Evolutionary conservation across 2,888 invertebrate genomes (phyloP), one percentile per base, ranked within the genome.

Genomic region (Coremacera marginata): DNA sequence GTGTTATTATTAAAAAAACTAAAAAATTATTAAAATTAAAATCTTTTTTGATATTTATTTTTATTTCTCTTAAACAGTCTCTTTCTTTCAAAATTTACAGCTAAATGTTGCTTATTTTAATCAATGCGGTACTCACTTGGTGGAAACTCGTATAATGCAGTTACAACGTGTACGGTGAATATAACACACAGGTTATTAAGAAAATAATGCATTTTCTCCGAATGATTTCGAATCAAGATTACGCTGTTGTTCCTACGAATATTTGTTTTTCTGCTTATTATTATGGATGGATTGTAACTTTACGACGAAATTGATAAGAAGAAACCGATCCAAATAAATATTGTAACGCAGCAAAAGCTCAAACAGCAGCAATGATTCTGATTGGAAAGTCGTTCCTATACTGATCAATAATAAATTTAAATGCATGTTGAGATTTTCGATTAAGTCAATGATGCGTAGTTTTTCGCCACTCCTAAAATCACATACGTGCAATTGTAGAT

Each of bases 61-160:
- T 31, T 4, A 31, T 31, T 31, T 31, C 3, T 5, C 31, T 5
- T 31, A 31, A 31, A 31, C 5, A 31, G 3, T n/a, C n/a, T n/a
- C n/a, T n/a, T n/a, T n/a, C n/a, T n/a, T n/a, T n/a, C n/a, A n/a
- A n/a, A n/a, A n/a, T n/a, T 31, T 31, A 5, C 31, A 31, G 5
- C 31, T 31, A 31, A 31, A 31, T 37, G 37, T 37, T 5, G 5
- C 8, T 37, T 37, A 16, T 55, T 27, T 52, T 8, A 70, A 57
- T 31, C 11, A 9, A 52, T 5, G 14, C 8, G 16, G 14, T 14
- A 74, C 74, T 74, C 55, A 74, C 74, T 34, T 52, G 51, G 19
- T 37, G 65, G 74, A 74, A 74, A 74, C n/a, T 67, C 52, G 34
- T 37, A 67, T 34, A 74, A 55, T n/a, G 37, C 65, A 25, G 4